A percentile compares a stretch with the other conserved stretches of the same genome.
phyloP scores from a whole-genome alignment of 2,888 invertebrate species.

The Pseudococcus jackbeardsleyi region DNA sequence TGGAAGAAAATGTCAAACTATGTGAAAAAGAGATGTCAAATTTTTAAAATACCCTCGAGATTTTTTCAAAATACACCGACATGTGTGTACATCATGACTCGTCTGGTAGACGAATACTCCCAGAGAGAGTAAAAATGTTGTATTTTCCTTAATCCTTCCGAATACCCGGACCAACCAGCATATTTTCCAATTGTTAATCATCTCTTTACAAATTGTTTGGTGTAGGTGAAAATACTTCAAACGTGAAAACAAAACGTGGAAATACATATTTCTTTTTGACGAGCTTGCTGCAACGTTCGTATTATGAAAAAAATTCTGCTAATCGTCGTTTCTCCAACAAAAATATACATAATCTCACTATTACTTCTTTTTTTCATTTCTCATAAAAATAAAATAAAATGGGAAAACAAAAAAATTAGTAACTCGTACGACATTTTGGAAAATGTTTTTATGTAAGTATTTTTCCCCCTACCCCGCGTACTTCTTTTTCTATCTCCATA shows the following conservation, averaged over 20 bases:
- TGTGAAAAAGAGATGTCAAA: background rate
- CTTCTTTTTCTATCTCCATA: background rate
- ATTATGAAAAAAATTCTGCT: background rate
- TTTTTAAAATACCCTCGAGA: background rate
- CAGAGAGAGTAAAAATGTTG: too few relatives aligned
- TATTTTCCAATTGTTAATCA: too few relatives aligned
- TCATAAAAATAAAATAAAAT: background rate
- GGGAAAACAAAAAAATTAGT: background rate
- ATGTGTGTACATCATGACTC: too few relatives aligned
- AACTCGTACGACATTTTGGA: background rate
- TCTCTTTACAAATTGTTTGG: too few relatives aligned
- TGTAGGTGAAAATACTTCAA: background rate
- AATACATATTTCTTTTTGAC: constrained; percentile 16
- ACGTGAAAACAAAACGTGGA: background rate
- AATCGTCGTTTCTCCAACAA: background rate
- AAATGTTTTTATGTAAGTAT: background rate
- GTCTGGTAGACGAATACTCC: too few relatives aligned
- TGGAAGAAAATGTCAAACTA: background rate
- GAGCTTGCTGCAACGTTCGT: background rate
- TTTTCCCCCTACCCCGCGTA: background rate
- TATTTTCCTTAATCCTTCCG: too few relatives aligned
- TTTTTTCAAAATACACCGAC: background rate
- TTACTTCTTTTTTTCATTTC: background rate
- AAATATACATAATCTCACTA: background rate
- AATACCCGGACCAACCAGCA: too few relatives aligned